Percentiles rank a stretch among this genome's conserved stretches.
These are phyloP conservation scores for Clanis bilineata DNA, from an alignment of 2,888 invertebrate species.

Conservation along the genomic window DNA sequence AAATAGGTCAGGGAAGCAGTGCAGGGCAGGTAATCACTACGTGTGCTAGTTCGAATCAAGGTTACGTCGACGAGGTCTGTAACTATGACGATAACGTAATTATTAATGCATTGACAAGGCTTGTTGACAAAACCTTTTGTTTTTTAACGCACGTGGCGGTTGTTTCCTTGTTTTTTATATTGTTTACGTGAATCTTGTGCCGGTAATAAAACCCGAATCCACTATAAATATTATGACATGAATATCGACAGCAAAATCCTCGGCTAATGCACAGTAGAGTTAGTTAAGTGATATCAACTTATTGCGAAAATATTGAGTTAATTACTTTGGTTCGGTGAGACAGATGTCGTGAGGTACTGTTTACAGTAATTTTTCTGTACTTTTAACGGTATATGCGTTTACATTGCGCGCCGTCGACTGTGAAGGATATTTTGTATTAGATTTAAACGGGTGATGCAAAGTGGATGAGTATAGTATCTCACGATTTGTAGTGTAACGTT, in stretches of 20 bases:
- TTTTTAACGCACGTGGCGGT: background rate
- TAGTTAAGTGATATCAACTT: conserved; percentile 25
- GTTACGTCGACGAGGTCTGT: conserved; percentile 41
- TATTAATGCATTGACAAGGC: conserved; percentile 37
- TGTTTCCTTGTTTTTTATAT: background rate
- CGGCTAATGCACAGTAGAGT: background rate
- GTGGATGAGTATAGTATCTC: background rate
- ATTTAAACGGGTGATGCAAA: background rate
- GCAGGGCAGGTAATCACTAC: conserved; percentile 54
- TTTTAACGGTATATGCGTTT: conserved; percentile 10
- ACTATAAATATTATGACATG: background rate
- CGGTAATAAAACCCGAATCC: background rate
- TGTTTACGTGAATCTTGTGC: background rate
- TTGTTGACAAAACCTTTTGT: conserved; percentile 26
- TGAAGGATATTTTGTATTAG: background rate
- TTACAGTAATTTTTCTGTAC: conserved; percentile 55
- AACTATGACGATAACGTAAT: conserved; percentile 39
- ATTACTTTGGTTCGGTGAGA: conserved; percentile 47
- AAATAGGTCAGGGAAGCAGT: conserved; percentile 62
- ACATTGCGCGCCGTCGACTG: background rate
- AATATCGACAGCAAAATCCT: background rate
- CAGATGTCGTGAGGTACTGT: conserved; percentile 62
- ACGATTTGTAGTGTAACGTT: conserved; percentile 2
- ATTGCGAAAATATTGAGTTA: conserved; percentile 54
- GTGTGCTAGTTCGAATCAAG: conserved; percentile 51